Evolutionary conservation across 2,888 invertebrate genomes (phyloP), one percentile per base, ranked within the genome.

Genomic region (Diadegma fenestrale): DNA sequence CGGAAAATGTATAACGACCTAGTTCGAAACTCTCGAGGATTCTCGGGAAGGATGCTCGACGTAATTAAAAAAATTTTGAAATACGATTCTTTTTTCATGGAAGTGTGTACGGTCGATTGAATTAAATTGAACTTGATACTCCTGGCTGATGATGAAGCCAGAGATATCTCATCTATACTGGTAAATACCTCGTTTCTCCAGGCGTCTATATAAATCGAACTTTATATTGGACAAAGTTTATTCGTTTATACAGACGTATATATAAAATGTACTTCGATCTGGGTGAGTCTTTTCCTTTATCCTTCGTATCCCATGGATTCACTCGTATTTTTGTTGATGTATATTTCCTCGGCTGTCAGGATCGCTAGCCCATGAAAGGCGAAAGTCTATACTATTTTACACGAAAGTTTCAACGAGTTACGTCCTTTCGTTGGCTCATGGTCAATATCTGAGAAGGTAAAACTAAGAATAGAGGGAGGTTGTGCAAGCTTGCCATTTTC

Each of bases 401-500:
- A 30, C 45, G 45, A 17, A 14, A 48, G 22, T 43, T 48, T 12
- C 2, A 14, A 48, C 45, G 54, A 72, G 72, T 54, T 54, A 37
- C 54, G 37, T 37, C 51, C 54, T 69, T 48, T 48, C 8, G 26
- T 48, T 48, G 26, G 45, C 26, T 33, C 17, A 33, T 54, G 14
- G 37, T 54, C 51, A 33, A 54, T 30, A 45, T 14, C 5, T 19
- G 72, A 43, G n/a, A 61, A 4, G 37, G 69, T 12, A 30, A 64
- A 77, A 64, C 69, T 41, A 22, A 41, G 73, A 79, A 79, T 45
- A 64, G 58, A 22, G 64, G 43, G n/a, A n/a, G n/a, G 43, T 45
- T 76, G 71, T 33, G 68, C 68, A 66, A 68, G 72, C 77, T 77
- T 77, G 77, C 76, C 66, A 72, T 84, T 66, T 66, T 71, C 72